A percentile compares a stretch with the other conserved stretches of the same genome.
These are phyloP conservation scores for Sycophaga agraensis DNA, from an alignment of 1,140 invertebrate genomes.

Conservation along the genomic window DNA sequence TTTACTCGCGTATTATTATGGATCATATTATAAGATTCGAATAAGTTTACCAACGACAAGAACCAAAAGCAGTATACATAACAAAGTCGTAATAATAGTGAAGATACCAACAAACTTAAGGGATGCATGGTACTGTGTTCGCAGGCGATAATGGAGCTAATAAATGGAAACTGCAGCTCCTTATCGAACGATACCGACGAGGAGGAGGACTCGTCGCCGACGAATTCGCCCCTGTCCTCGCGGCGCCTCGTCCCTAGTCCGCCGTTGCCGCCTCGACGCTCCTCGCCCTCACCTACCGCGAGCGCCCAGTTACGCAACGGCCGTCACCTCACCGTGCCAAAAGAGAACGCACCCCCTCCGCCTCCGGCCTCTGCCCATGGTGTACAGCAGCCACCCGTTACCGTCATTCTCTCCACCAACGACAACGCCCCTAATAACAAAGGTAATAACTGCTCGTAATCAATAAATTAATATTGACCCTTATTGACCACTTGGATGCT, in stretches of 20 bases:
- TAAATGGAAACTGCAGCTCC: slow-evolving; percentile 50
- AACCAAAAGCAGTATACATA: no score
- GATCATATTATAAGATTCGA: no score
- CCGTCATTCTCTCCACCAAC: slow-evolving; percentile 43
- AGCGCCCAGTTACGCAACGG: slow-evolving; percentile 33
- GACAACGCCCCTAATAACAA: slow-evolving; percentile 51
- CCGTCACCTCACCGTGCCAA: slow-evolving; percentile 56
- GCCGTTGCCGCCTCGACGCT: slow-evolving; percentile 66
- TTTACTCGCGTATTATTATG: no score
- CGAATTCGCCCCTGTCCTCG: slow-evolving; percentile 51
- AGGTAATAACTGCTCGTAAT: no score
- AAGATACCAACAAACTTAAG: not conserved
- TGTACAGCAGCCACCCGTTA: slow-evolving; percentile 46
- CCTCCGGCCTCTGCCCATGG: slow-evolving; percentile 39
- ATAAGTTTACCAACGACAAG: no score
- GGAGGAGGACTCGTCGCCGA: slow-evolving; percentile 59
- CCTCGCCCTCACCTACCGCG: slow-evolving; percentile 59
- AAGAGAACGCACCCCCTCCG: slow-evolving; percentile 57
- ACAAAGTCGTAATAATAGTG: not conserved
- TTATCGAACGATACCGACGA: slow-evolving; percentile 53
- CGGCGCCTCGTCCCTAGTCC: slow-evolving; percentile 60
- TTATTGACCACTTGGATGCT: no score
- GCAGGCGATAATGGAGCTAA: slow-evolving; percentile 56
- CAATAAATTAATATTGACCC: no score
- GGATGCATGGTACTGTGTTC: slow-evolving; percentile 33